These are phyloP conservation scores for Drosophila obscura DNA, from an alignment of 1,140 invertebrate genomes.

Conservation along the genomic window DNA sequence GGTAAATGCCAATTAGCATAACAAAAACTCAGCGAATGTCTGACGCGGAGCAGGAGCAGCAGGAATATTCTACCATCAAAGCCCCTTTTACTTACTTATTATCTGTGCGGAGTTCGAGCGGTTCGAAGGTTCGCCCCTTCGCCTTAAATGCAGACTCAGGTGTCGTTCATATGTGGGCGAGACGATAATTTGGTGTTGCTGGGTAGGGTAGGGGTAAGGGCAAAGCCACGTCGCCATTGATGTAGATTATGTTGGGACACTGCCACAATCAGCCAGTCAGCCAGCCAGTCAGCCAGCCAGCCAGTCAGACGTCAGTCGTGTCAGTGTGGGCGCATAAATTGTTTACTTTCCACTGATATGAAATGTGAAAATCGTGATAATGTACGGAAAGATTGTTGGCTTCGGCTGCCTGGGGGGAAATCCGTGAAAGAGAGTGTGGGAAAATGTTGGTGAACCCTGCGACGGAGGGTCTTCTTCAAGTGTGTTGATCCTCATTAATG, in stretches of 20 bases:
- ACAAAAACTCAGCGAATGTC: constrained; percentile 55
- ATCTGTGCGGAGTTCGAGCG: constrained; percentile 10
- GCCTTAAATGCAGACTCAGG: constrained; percentile 74
- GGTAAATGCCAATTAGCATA: constrained; percentile 79
- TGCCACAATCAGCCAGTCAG: constrained; percentile 42
- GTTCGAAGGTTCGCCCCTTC: neutral
- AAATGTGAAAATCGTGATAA: constrained; percentile 73
- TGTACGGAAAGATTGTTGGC: constrained; percentile 12
- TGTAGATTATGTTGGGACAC: constrained; percentile 75
- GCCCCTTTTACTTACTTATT: constrained; percentile 39
- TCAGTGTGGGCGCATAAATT: constrained; percentile 79
- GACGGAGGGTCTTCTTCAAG: constrained; percentile 9
- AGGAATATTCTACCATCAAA: constrained; percentile 9
- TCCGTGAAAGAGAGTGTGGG: constrained; percentile 43
- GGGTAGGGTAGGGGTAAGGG: too few relatives aligned
- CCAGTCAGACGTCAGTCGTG: constrained; percentile 64
- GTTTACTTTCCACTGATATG: constrained; percentile 65
- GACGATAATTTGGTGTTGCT: constrained; percentile 49
- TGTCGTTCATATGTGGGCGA: constrained; percentile 72
- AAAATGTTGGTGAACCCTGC: constrained; percentile 29
- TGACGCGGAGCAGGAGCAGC: constrained; percentile 9
- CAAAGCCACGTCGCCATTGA: constrained; percentile 34
- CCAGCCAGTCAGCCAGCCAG: too few relatives aligned
- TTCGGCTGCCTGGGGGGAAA: constrained; percentile 8
- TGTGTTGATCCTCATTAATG: constrained; percentile 35